These are phyloP conservation scores for Diacarnus erythraeanus DNA, from an alignment of 37 sponge, comb jelly and placozoan species.

Conservation along the genomic window DNA sequence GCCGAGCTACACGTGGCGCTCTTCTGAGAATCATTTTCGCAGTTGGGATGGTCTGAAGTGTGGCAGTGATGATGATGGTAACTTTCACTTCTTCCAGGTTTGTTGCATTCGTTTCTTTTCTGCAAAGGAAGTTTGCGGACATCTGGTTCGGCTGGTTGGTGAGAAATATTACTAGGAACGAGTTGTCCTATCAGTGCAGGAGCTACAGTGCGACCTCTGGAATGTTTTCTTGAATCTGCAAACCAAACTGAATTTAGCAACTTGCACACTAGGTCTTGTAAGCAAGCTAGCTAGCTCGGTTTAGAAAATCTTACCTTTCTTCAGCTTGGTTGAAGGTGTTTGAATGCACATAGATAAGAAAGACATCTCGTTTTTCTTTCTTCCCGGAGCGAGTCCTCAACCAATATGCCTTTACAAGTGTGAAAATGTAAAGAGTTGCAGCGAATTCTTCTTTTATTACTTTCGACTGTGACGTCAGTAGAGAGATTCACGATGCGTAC, in stretches of 20 bases:
- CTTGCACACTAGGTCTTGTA: not conserved
- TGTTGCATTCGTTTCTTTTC: not conserved
- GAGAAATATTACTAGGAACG: not conserved
- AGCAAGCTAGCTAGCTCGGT: too few species aligned
- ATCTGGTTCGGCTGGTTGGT: not conserved
- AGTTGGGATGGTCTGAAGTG: not conserved
- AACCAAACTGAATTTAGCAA: not conserved
- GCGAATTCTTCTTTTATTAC: not conserved
- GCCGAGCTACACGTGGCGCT: constrained; percentile 35
- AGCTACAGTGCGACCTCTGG: not conserved
- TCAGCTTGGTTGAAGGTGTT: not conserved
- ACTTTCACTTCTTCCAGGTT: not conserved
- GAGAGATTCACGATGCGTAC: too few species aligned
- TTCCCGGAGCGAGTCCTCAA: not conserved
- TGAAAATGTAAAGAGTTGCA: not conserved
- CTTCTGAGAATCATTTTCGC: constrained; percentile 54
- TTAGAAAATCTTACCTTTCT: not conserved
- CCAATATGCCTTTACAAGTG: not conserved
- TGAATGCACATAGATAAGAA: constrained; percentile 34
- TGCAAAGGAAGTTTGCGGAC: constrained; percentile 5
- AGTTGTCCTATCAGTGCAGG: not conserved
- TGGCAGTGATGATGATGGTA: not conserved
- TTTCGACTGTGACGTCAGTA: too few species aligned
- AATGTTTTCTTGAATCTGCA: not conserved
- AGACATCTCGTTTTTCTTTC: not conserved